Percentiles rank a stretch among this genome's conserved stretches.
These are phyloP conservation scores for Sinocyclocheilus maitianheensis DNA, from an alignment of 2,113 vertebrate genomes.

Conservation along the genomic window DNA sequence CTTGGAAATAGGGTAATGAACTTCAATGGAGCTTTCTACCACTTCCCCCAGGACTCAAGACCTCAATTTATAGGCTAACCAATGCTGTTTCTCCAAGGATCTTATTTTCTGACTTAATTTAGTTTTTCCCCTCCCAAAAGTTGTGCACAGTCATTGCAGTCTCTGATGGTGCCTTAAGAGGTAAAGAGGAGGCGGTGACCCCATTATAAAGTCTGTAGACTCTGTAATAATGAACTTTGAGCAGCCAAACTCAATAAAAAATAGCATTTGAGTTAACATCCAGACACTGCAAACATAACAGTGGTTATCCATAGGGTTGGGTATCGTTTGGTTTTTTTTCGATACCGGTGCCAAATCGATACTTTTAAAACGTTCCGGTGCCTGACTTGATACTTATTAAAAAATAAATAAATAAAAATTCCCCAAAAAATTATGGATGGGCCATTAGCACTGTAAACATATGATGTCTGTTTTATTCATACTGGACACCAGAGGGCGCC, in stretches of 20 bases:
- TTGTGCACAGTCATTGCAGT: neutral
- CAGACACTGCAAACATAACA: neutral
- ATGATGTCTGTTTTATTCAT: no score
- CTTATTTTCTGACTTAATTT: neutral
- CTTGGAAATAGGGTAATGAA: neutral
- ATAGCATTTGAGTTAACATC: neutral
- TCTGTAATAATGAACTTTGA: neutral
- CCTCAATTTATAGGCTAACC: constrained; percentile 30
- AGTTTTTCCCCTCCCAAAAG: neutral
- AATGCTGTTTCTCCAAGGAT: constrained; percentile 7
- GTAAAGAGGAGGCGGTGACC: neutral
- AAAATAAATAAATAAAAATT: no score
- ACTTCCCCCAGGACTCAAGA: constrained; percentile 5
- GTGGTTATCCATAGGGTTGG: neutral
- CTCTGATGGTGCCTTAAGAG: neutral
- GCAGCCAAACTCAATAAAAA: neutral
- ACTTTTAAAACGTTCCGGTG: no score
- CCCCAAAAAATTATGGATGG: no score
- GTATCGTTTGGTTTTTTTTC: no score
- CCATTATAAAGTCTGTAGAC: constrained; percentile 5
- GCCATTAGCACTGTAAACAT: no score
- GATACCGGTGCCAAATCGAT: no score
- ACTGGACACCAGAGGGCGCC: no score
- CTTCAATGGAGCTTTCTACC: neutral
- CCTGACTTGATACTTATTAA: no score